A percentile compares a stretch with the other conserved stretches of the same genome.
phyloP scores from a whole-genome alignment of 2,797 vertebrate species.

The Crax fasciolata region DNA sequence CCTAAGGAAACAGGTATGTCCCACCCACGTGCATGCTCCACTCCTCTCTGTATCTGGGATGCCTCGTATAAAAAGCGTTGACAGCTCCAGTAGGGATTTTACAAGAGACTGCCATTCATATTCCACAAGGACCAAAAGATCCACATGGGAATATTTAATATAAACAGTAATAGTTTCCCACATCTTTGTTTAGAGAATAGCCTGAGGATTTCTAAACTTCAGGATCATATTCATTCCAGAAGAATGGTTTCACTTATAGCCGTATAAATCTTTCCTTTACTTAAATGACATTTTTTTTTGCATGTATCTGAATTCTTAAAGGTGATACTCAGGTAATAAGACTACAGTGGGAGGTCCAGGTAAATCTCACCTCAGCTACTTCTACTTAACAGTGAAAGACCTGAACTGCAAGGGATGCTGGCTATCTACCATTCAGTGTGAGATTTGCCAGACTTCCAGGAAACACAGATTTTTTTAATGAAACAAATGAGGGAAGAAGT shows the following conservation, averaged over 20 bases:
- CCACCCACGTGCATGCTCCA: not conserved
- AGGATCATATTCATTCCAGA: constrained; percentile 85
- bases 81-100: constrained; percentile 67
- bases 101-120: constrained; percentile 79
- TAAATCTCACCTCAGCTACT: not conserved
- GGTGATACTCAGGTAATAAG: constrained; percentile 53
- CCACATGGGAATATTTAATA: constrained; percentile 85
- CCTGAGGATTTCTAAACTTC: constrained; percentile 87
- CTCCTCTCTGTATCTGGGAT: constrained; percentile 62
- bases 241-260: constrained; percentile 82
- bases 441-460: not conserved
- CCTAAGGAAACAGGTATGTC: constrained; percentile 51
- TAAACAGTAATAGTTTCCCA: constrained; percentile 91
- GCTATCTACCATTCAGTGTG: not conserved
- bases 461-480: not conserved
- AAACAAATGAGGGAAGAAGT: not conserved
- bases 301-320: constrained; percentile 54
- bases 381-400: not conserved
- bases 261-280: constrained; percentile 82
- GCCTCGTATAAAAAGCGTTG: constrained; percentile 65
- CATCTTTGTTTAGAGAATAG: constrained; percentile 89
- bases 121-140: constrained; percentile 76
- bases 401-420: not conserved
- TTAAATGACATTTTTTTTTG: constrained; percentile 61
- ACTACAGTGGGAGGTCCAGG: not conserved